phyloP scores from a whole-genome alignment of 2,888 invertebrate genomes.

The Sphaeridia pumilis region DNA sequence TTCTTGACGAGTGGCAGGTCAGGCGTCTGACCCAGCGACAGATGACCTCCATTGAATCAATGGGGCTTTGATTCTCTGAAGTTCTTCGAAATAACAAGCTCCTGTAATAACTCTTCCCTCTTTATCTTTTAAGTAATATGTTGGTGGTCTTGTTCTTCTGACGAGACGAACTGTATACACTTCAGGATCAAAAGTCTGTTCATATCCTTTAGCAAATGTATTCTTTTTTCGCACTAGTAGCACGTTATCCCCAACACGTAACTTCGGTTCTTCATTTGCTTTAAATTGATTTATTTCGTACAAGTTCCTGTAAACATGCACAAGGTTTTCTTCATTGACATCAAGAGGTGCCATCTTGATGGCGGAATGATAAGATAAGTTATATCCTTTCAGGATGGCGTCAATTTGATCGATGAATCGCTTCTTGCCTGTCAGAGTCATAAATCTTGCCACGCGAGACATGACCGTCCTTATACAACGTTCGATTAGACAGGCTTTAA shows the following conservation, averaged over 20 bases:
- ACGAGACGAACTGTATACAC: background rate
- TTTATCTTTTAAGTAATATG: no score
- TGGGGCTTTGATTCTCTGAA: background rate
- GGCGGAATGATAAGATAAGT: background rate
- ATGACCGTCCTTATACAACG: background rate
- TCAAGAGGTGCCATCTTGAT: background rate
- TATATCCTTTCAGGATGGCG: background rate
- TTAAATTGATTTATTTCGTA: no score
- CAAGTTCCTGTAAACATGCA: no score
- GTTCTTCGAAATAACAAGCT: background rate
- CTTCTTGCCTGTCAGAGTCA: background rate
- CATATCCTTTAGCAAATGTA: background rate
- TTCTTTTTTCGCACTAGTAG: background rate
- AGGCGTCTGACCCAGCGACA: no score
- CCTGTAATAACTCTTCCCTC: no score
- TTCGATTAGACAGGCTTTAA: background rate
- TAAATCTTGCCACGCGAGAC: background rate
- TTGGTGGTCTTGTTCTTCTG: no score
- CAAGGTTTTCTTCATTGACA: no score
- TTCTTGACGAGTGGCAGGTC: no score
- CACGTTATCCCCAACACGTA: background rate
- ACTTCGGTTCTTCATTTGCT: background rate
- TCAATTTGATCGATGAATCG: background rate
- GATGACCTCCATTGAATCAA: no score
- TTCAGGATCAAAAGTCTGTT: background rate